Percentiles rank a stretch among this genome's conserved stretches.
These are phyloP conservation scores for Oreochromis tanganicae DNA, from an alignment of 2,113 vertebrate species.

Conservation along the genomic window DNA sequence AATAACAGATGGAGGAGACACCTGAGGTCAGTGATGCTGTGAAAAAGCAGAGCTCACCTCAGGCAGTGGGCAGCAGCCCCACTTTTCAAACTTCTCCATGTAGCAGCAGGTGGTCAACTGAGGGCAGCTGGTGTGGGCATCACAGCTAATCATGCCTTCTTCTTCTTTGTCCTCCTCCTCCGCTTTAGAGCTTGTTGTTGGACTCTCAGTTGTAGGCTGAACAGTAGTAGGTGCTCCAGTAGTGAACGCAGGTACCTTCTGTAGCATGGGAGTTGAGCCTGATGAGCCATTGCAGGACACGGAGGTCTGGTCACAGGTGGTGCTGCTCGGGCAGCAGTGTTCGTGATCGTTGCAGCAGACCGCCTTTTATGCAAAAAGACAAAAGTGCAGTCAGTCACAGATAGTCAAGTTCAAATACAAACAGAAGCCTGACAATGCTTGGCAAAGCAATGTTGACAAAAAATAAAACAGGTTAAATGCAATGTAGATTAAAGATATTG, in stretches of 20 bases:
- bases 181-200: neutral
- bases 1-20: neutral
- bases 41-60: slow-evolving; percentile 25
- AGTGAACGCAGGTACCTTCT: neutral
- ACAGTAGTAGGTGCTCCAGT: neutral
- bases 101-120: slow-evolving; percentile 61
- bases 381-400: neutral
- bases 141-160: slow-evolving; percentile 36
- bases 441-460: neutral
- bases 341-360: slow-evolving; percentile 64
- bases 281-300: neutral
- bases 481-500: neutral
- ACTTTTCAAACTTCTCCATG: slow-evolving; percentile 1
- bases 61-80: slow-evolving; percentile 66
- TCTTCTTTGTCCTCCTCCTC: neutral
- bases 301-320: slow-evolving; percentile 12
- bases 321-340: slow-evolving; percentile 54
- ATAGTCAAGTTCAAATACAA: neutral
- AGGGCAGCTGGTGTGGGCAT: slow-evolving; percentile 53
- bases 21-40: neutral
- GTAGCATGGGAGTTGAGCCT: neutral
- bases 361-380: slow-evolving; percentile 28
- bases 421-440: neutral
- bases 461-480: neutral
- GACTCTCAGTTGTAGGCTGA: neutral